Evolutionary conservation across 2,113 vertebrate species (phyloP), one percentile per base, ranked within the genome.

Genomic region (Leptobrachium leishanense): DNA sequence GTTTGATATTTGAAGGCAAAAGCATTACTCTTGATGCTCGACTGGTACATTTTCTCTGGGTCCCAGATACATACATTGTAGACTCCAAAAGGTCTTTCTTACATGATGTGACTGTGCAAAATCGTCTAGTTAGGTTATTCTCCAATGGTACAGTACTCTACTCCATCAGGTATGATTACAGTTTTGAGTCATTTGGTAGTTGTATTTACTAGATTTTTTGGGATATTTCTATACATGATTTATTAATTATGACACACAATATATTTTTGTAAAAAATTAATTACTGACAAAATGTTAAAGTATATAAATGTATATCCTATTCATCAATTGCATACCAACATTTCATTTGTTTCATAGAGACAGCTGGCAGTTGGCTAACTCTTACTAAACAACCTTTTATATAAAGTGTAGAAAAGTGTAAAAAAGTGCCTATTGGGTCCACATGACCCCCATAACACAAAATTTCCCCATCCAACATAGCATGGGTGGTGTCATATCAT

Each of bases 41-140:
- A 0, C 91, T 97, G 0, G 95, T 95, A 76, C 94, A 95, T 0
- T 76, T 95, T 82, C 93, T 97, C 55, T 97, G 95, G 96, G 94
- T 97, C 70, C 96, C 95, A 0, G 96, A 97, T 86, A 97, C 96
- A 0, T 97, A 97, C 80, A 95, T 97, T 2, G 94, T 95, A 9
- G 95, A 95, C 81, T 96, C 95, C 8, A 97, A 96, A 75, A 94
- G 85, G 12, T 97, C 96, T 84, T 97, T 97, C 83, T 91, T 97
- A 77, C 96, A 97, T 0, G 94, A 97, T 0, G 92, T 97, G 83
- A 97, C 96, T 0, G 90, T 95, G 86, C 94, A 95, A 55, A 97
- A 97, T 82, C 92, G 95, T 44, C 94, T 97, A 68, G 86, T 97
- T 68, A 90, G 95, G 41, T 88, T 97, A 62, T 97, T 96, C 88